phyloP scores from a whole-genome alignment of 2,113 vertebrate species.

The Eclectus roratus region DNA sequence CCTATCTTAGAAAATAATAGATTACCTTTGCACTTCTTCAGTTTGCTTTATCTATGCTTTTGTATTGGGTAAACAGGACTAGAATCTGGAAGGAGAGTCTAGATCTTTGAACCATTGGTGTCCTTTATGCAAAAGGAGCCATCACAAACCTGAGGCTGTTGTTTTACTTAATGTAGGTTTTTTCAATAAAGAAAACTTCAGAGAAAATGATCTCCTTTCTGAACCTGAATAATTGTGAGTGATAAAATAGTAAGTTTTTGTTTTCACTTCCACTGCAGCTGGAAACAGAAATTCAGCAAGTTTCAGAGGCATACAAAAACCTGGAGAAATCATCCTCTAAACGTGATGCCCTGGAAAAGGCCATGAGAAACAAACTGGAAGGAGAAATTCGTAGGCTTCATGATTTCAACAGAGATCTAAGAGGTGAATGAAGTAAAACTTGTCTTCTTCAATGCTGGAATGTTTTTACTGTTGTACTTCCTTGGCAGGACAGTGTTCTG shows the following conservation, averaged over 20 bases:
- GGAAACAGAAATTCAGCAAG: constrained; percentile 95
- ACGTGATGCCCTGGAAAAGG: constrained; percentile 92
- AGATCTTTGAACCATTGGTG: background rate
- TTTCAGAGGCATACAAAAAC: constrained; percentile 96
- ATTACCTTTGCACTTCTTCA: background rate
- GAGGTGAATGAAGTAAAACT: constrained; percentile 81
- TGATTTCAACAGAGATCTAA: constrained; percentile 96
- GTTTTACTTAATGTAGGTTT: background rate
- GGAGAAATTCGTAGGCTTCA: constrained; percentile 95
- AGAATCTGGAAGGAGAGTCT: background rate
- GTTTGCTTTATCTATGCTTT: background rate
- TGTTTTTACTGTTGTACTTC: background rate
- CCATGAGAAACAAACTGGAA: constrained; percentile 98
- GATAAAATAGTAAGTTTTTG: background rate
- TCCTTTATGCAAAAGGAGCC: background rate
- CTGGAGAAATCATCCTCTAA: constrained; percentile 96
- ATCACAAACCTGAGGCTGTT: background rate
- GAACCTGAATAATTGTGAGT: background rate
- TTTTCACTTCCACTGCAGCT: constrained; percentile 74
- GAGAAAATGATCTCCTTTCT: background rate
- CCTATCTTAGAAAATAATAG: background rate
- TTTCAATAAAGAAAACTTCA: background rate
- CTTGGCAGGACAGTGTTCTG: background rate
- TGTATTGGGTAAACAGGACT: background rate
- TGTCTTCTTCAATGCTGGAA: background rate